Percentiles rank a stretch among this genome's conserved stretches.
Evolutionary conservation across 37 sponge, comb jelly and placozoan genomes (phyloP).

Genomic region (Oopsacas minuta): DNA sequence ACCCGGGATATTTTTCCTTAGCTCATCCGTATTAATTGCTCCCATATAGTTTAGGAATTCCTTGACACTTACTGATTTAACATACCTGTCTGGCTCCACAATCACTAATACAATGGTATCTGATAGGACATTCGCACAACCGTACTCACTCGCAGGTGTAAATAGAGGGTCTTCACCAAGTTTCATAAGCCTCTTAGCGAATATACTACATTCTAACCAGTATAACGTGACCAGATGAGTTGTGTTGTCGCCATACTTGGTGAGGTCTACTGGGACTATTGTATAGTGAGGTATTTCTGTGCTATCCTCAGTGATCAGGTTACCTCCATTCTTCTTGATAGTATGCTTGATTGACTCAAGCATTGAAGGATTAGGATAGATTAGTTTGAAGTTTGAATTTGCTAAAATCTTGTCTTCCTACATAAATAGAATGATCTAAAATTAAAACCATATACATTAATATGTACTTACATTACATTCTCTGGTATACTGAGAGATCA

Average conservation of each 20-base stretch:
- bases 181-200: not conserved
- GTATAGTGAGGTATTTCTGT: not conserved
- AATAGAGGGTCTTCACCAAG: not conserved
- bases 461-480: not conserved
- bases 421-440: not conserved
- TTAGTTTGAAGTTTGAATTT: not conserved
- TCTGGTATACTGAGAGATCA: not conserved
- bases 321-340: not conserved
- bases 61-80: not conserved
- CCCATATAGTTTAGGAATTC: not conserved
- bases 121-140: not conserved
- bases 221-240: not conserved
- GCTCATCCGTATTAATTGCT: not conserved
- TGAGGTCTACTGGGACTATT: not conserved
- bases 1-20: not conserved
- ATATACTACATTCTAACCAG: not conserved
- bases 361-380: not conserved
- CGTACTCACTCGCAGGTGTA: not conserved
- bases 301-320: not conserved
- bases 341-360: not conserved
- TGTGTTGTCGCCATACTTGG: not conserved
- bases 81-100: not conserved
- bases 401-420: slow-evolving; percentile 3
- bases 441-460: not conserved
- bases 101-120: not conserved